A percentile compares a stretch with the other conserved stretches of the same genome.
Evolutionary conservation across 2,113 vertebrate species (phyloP).

Genomic region (Ciconia stormi): DNA sequence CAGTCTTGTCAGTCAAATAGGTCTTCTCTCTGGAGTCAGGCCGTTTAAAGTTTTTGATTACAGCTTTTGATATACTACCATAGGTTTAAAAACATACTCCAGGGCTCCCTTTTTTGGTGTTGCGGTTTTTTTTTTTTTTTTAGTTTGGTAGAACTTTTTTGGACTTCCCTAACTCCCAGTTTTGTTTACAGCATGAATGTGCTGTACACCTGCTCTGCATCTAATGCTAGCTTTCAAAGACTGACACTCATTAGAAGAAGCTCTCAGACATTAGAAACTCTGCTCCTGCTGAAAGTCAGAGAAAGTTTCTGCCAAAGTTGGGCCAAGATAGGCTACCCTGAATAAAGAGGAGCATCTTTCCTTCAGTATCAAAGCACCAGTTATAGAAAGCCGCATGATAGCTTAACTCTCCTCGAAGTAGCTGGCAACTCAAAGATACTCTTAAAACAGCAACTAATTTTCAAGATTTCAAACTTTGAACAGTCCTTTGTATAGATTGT

Average conservation of each 20-base stretch:
- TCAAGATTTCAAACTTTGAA: not conserved
- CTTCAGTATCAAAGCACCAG: not conserved
- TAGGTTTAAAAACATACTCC: not conserved
- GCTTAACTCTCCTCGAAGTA: not conserved
- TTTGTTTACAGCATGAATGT: not conserved
- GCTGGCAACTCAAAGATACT: not conserved
- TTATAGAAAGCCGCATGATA: not conserved
- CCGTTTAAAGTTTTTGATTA: rapidly evolving
- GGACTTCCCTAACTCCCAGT: not conserved
- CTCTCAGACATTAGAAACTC: not conserved
- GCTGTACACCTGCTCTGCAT: not conserved
- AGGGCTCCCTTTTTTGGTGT: not conserved
- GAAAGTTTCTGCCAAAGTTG: not conserved
- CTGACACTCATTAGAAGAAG: rapidly evolving
- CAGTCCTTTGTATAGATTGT: not conserved
- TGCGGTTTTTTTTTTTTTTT: not conserved
- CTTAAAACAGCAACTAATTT: not conserved
- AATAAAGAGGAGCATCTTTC: not conserved
- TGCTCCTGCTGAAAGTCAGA: not conserved
- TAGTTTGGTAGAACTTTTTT: not conserved
- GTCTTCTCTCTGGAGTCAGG: not conserved
- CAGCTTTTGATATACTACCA: not conserved
- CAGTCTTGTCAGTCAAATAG: not conserved
- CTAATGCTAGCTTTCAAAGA: not conserved
- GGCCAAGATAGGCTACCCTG: not conserved